Evolutionary conservation across 2,888 invertebrate species (phyloP).

Genomic region (Calliphora vomitoria): DNA sequence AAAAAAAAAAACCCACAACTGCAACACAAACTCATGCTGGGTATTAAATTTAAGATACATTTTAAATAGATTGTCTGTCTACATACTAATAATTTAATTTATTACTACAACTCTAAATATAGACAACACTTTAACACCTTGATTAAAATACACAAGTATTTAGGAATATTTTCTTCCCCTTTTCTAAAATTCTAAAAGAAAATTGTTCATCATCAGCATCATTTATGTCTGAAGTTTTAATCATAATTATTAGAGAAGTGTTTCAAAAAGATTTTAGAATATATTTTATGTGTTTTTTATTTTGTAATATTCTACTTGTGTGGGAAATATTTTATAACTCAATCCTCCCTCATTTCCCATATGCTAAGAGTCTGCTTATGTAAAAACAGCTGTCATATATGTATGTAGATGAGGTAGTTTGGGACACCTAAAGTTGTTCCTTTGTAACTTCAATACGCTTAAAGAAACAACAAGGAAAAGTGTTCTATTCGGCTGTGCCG

Average conservation of each 20-base stretch:
- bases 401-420: background rate
- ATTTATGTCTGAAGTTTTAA: slow-evolving; percentile 16
- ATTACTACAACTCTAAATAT: background rate
- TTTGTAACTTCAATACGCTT: background rate
- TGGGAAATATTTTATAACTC: slow-evolving; percentile 20
- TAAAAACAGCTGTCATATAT: slow-evolving; percentile 26
- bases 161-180: background rate
- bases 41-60: background rate
- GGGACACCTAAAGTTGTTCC: background rate
- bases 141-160: background rate
- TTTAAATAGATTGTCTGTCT: no score
- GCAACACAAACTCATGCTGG: no score
- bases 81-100: background rate
- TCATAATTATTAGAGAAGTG: slow-evolving; percentile 17
- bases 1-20: background rate
- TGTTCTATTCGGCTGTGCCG: no score
- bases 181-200: background rate
- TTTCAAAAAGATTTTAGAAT: background rate
- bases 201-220: background rate
- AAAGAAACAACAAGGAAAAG: no score
- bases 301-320: background rate
- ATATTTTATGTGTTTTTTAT: background rate
- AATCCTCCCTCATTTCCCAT: background rate
- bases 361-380: background rate
- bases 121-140: background rate